phyloP scores from a whole-genome alignment of 30 jellyfish, hydroid and myxozoan genomes.

The Aurelia sp. region DNA sequence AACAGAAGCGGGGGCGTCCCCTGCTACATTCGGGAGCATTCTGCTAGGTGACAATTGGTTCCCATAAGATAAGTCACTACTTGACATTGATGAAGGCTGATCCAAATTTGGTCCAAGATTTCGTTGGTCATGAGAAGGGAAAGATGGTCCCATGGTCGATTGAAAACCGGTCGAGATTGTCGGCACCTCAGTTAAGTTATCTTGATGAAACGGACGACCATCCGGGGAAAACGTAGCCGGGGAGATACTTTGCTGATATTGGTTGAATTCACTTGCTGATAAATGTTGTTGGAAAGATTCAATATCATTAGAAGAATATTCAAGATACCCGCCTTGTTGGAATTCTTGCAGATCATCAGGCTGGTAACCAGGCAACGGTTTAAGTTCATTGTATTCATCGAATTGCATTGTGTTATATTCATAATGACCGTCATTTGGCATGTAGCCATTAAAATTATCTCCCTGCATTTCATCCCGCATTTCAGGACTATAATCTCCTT shows the following conservation, averaged over 20 bases:
- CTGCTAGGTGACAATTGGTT: constrained; percentile 23
- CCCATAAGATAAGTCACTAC: constrained; percentile 47
- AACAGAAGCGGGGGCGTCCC: constrained; percentile 32
- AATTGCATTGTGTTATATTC: background rate
- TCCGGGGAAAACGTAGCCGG: constrained; percentile 23
- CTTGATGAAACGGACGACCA: constrained; percentile 34
- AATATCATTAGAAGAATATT: background rate
- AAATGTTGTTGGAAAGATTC: background rate
- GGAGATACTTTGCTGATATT: constrained; percentile 23
- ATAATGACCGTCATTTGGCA: background rate
- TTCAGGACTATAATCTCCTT: background rate
- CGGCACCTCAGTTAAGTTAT: background rate
- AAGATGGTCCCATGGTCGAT: background rate
- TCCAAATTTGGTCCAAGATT: constrained; percentile 2
- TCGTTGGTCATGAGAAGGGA: background rate
- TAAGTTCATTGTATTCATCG: background rate
- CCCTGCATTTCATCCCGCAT: background rate
- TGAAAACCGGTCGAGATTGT: background rate
- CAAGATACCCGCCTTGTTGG: background rate
- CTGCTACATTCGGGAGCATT: background rate
- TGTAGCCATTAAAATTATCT: background rate
- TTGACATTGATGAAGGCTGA: constrained; percentile 2
- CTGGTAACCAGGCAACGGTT: background rate
- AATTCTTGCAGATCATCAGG: background rate
- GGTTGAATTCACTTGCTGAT: constrained; percentile 25